These are phyloP conservation scores for Characodon lateralis DNA, from an alignment of 2,797 vertebrate genomes.

Conservation along the genomic window DNA sequence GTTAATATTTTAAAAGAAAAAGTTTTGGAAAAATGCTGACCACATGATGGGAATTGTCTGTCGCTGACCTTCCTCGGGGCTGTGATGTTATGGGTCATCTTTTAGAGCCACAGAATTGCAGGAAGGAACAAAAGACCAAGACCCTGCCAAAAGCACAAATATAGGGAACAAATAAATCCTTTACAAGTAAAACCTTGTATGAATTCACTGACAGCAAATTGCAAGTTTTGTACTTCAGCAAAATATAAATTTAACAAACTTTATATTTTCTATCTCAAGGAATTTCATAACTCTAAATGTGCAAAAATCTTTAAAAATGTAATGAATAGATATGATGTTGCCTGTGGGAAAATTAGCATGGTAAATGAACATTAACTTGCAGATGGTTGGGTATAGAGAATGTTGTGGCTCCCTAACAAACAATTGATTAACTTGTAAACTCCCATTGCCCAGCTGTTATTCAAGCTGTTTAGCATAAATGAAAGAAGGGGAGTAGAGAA, in stretches of 20 bases:
- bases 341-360: conserved; percentile 78
- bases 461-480: conserved; percentile 85
- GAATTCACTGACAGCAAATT: conserved; percentile 25
- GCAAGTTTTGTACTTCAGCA: background rate
- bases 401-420: conserved; percentile 77
- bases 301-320: conserved; percentile 57
- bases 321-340: conserved; percentile 71
- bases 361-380: conserved; percentile 82
- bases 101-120: conserved; percentile 36
- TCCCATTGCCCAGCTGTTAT: conserved; percentile 86
- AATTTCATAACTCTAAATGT: conserved; percentile 50
- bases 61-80: conserved; percentile 58
- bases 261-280: conserved; percentile 19
- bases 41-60: conserved; percentile 23
- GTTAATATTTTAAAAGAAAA: background rate
- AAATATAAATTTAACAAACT: conserved; percentile 21
- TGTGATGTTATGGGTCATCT: conserved; percentile 36
- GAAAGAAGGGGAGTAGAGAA: conserved; percentile 77
- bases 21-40: conserved; percentile 29
- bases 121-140: conserved; percentile 58
- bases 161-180: conserved; percentile 53
- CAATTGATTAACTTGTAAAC: conserved; percentile 88
- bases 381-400: conserved; percentile 80
- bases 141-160: conserved; percentile 65
- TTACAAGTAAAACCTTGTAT: conserved; percentile 57